These are phyloP conservation scores for Cochlearius cochlearius DNA, from an alignment of 2,113 vertebrate genomes.

Conservation along the genomic window DNA sequence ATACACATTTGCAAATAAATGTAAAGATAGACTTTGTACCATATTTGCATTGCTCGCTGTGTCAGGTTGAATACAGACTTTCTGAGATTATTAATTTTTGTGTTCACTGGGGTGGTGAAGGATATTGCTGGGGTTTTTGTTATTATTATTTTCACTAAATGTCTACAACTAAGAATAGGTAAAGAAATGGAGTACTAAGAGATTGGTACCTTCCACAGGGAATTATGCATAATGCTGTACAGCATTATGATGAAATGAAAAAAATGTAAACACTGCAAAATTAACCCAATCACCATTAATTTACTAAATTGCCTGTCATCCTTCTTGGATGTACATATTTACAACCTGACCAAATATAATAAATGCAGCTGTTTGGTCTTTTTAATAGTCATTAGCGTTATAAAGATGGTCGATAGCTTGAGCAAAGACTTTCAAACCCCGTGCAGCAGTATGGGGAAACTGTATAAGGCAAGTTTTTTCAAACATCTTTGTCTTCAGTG, in stretches of 20 bases:
- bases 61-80: conserved; percentile 41
- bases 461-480: not conserved
- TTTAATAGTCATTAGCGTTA: conserved; percentile 15
- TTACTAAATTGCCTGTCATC: not conserved
- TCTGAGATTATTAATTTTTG: conserved; percentile 67
- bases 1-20: conserved; percentile 78
- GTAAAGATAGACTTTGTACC: conserved; percentile 68
- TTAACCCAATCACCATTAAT: not conserved
- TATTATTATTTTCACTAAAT: conserved; percentile 57
- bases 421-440: not conserved
- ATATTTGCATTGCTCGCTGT: conserved; percentile 32
- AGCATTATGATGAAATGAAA: not conserved
- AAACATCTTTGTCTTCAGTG: not conserved
- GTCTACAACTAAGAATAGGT: not conserved
- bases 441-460: not conserved
- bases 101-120: conserved; percentile 46
- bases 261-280: conserved; percentile 25
- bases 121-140: not conserved
- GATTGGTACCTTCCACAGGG: not conserved
- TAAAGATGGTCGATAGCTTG: not conserved
- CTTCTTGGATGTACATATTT: not conserved
- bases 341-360: not conserved
- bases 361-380: not conserved
- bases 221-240: not conserved
- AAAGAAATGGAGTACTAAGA: conserved; percentile 14